Percentiles rank a stretch among this genome's conserved stretches.
phyloP scores from a whole-genome alignment of 1,140 invertebrate species.

The Melitaea cinxia region DNA sequence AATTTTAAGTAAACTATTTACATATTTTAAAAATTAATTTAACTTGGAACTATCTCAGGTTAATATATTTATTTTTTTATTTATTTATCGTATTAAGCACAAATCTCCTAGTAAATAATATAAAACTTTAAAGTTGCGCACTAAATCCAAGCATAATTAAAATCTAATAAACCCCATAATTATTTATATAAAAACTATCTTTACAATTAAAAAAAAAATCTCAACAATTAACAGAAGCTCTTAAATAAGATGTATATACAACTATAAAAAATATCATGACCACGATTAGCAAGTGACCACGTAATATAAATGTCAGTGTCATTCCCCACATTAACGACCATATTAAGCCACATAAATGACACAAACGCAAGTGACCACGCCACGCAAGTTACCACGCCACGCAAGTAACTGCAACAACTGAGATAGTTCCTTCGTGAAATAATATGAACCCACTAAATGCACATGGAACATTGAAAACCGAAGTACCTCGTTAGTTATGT shows the following conservation, averaged over 20 bases:
- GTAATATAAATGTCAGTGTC: background rate
- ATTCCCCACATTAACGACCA: background rate
- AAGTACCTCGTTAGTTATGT: slow-evolving; percentile 11
- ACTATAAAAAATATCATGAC: background rate
- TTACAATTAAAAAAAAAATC: background rate
- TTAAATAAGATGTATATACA: background rate
- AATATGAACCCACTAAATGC: slow-evolving; percentile 14
- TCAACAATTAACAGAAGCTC: background rate
- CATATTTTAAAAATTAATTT: background rate
- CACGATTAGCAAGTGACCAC: background rate
- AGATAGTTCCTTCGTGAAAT: slow-evolving; percentile 10
- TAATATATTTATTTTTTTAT: background rate
- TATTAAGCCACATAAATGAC: too few species aligned
- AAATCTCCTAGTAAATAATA: background rate
- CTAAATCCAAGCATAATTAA: too few species aligned
- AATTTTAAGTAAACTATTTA: slow-evolving; percentile 19
- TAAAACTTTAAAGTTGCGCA: background rate
- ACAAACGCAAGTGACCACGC: background rate
- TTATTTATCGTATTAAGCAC: background rate
- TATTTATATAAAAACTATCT: background rate
- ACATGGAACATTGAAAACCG: background rate
- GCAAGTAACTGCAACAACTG: background rate
- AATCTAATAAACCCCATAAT: too few species aligned
- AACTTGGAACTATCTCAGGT: slow-evolving; percentile 13
- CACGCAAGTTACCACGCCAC: background rate